Base-by-base conservation (phyloP, 2,113 vertebrate species). In the Ciconia maguari region DNA sequence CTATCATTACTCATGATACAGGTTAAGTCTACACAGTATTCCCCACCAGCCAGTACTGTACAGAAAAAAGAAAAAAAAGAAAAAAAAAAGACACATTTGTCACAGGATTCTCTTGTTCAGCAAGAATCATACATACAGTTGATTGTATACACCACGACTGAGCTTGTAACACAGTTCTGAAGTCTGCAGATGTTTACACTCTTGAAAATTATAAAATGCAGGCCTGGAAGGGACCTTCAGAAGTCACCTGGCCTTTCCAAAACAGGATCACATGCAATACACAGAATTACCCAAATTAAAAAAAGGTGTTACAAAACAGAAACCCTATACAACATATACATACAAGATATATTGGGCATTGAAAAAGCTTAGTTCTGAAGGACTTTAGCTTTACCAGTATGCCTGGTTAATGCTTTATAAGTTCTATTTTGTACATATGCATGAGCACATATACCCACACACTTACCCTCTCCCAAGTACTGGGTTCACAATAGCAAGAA, bases 271-370 rank as follows among this genome's bases (percentile, higher is more conserved):
- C 34, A 51, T 27, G 44, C 36, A 87, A 79, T 27, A 89, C 10
- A 62, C 29, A 78, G 42, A 77, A 87, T 77, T 89, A 77, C 48
- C 48, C 54, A 70, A 96, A 69, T 77, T 82, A 16, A 29, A 83
- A 83, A 90, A 85, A 91, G 48, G 14, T 95, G 71, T 93, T 83
- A 90, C 48, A 80, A 96, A 96, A 80, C 79, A n/a, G n/a, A 86
- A 82, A 93, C 68, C 68, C 72, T 93, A 90, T 93, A 96, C 85
- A 96, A 75, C 2, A 48, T 88, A 95, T 87, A 81, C n/a, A 92
- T 75, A 97, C 82, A 96, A 93, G 71, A 74, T 54, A 41, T 51
- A 83, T 2, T 16, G 7, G 21, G 51, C 64, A 83, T 18, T 64
- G 54, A 41, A 74, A 90, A 93, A 64, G 16, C 78, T 86, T 82